These are phyloP conservation scores for Sarcophaga rosellei DNA, from an alignment of 2,888 invertebrate species.

Conservation along the genomic window DNA sequence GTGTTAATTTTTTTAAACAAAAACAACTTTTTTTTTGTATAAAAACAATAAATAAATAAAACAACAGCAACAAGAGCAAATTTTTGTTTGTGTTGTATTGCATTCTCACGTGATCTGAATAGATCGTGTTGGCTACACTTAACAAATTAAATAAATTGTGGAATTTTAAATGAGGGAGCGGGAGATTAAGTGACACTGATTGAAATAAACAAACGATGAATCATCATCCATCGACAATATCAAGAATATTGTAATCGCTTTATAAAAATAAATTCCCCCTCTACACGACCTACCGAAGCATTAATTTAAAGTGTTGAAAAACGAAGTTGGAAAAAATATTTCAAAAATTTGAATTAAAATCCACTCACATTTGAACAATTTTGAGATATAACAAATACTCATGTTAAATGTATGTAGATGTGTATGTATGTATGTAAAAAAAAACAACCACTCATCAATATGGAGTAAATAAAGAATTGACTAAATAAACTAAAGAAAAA, in stretches of 20 bases:
- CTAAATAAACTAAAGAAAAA: background rate
- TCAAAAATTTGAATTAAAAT: background rate
- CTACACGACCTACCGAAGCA: too few species aligned
- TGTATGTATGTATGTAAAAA: too few species aligned
- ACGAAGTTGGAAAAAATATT: background rate
- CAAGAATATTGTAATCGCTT: background rate
- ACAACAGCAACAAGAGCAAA: constrained; percentile 4
- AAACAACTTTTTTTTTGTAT: background rate
- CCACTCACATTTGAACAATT: background rate
- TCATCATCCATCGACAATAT: constrained; percentile 19
- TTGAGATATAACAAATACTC: too few species aligned
- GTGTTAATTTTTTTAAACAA: background rate
- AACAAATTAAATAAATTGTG: constrained; percentile 45
- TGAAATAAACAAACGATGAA: constrained; percentile 46
- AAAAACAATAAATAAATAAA: too few species aligned
- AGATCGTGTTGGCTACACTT: constrained; percentile 17
- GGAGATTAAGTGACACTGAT: constrained; percentile 32
- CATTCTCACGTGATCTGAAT: constrained; percentile 43
- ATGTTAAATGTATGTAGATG: too few species aligned
- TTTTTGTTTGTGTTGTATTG: background rate
- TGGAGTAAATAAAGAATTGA: constrained; percentile 13
- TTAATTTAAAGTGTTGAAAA: background rate
- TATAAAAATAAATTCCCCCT: background rate
- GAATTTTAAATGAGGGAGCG: constrained; percentile 26
- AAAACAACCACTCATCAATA: constrained; percentile 13